Conservation (phyloP, 2,113 vertebrate genomes). For the Ceyx margarethae region DNA sequence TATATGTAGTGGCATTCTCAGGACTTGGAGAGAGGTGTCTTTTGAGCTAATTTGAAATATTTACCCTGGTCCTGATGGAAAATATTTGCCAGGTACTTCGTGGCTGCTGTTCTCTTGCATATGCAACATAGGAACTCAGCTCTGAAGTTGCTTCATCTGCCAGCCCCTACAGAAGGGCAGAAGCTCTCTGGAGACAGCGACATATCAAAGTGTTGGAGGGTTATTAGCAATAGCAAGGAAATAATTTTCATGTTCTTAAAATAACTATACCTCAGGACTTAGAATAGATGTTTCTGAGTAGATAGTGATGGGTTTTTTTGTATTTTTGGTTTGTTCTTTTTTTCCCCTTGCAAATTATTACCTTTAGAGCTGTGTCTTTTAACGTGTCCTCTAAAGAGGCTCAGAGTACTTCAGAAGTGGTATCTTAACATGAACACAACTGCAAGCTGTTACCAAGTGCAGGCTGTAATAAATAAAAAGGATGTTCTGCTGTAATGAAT, state of each 20-base stretch:
- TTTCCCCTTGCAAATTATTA: background rate
- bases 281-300: background rate
- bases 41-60: background rate
- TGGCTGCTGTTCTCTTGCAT: background rate
- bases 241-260: background rate
- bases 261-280: background rate
- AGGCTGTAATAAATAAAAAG: background rate
- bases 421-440: background rate
- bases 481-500: background rate
- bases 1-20: background rate
- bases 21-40: background rate
- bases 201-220: background rate
- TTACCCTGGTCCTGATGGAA: background rate
- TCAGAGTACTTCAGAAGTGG: background rate
- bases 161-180: background rate
- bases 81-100: background rate
- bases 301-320: fast-evolving
- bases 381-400: background rate
- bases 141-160: background rate
- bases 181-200: background rate
- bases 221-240: background rate
- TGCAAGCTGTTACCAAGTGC: background rate
- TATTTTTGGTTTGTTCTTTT: background rate
- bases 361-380: background rate
- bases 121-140: background rate